Conservation (phyloP, 2,113 vertebrate species). For the Cettia cetti region DNA sequence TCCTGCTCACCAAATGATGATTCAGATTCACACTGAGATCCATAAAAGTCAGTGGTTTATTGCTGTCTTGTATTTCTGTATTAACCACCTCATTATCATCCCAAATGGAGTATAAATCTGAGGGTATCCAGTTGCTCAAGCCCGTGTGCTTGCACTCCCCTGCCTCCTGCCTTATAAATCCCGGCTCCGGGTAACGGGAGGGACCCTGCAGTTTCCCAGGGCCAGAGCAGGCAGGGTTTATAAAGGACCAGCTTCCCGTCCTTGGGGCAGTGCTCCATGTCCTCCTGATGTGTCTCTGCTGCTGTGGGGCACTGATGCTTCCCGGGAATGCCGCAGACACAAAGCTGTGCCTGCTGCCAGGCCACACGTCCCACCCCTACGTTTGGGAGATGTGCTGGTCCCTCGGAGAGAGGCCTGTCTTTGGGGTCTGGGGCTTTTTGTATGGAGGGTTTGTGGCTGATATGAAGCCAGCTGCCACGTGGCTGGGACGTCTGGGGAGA, state of each 20-base stretch:
- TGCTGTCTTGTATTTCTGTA: slow-evolving; percentile 69
- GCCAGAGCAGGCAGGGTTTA: not conserved
- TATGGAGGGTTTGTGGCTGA: fast-evolving
- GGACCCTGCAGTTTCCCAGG: not conserved
- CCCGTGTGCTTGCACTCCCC: not conserved
- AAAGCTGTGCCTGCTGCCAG: not conserved
- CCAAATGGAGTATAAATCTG: slow-evolving; percentile 69
- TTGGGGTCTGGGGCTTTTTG: not conserved
- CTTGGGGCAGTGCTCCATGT: not conserved
- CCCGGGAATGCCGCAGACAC: fast-evolving
- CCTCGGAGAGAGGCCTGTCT: too few species aligned
- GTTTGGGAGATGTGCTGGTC: not conserved
- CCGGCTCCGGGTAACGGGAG: not conserved
- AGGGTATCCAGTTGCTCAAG: slow-evolving; percentile 54
- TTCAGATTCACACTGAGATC: slow-evolving; percentile 66
- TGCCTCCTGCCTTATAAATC: slow-evolving; percentile 36
- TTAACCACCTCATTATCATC: slow-evolving; percentile 74
- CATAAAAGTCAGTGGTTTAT: slow-evolving; percentile 70
- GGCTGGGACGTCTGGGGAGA: fast-evolving
- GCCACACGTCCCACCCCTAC: fast-evolving
- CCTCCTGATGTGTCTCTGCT: not conserved
- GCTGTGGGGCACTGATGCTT: fast-evolving
- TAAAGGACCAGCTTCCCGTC: not conserved
- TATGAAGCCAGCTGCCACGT: too few species aligned
- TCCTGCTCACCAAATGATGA: slow-evolving; percentile 56